Evolutionary conservation across 2,797 vertebrate species (phyloP).

Genomic region (Benthosema pterotum): DNA sequence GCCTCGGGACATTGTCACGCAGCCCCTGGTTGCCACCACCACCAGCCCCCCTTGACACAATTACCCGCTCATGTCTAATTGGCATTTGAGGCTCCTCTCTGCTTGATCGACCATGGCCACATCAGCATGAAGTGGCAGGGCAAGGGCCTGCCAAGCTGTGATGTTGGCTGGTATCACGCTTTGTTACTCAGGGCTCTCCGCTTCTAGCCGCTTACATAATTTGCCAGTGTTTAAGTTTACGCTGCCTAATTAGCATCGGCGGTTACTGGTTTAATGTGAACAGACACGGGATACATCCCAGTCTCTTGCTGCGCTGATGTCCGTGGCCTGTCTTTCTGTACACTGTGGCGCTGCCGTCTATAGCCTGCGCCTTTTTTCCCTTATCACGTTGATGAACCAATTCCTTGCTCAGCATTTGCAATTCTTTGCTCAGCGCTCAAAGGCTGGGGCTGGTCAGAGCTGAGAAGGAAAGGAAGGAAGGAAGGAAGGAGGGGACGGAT

Average conservation of each 20-base stretch:
- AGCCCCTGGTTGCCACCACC: slow-evolving; percentile 73
- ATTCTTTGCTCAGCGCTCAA: slow-evolving; percentile 38
- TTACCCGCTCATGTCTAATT: slow-evolving; percentile 86
- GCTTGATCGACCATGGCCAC: slow-evolving; percentile 82
- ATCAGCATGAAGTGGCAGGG: slow-evolving; percentile 84
- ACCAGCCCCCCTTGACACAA: slow-evolving; percentile 74
- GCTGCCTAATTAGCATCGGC: slow-evolving; percentile 84
- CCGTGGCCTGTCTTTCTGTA: slow-evolving; percentile 5
- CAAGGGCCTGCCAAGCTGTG: slow-evolving; percentile 79
- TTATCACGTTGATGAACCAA: slow-evolving; percentile 54
- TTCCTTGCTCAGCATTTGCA: slow-evolving; percentile 44
- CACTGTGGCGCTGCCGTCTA: slow-evolving; percentile 20
- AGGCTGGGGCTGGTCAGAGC: slow-evolving; percentile 24
- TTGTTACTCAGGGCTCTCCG: slow-evolving; percentile 67
- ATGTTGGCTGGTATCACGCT: slow-evolving; percentile 84
- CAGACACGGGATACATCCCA: slow-evolving; percentile 73
- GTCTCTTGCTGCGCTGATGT: slow-evolving; percentile 66
- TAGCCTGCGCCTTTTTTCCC: slow-evolving; percentile 19
- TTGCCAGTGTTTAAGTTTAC: slow-evolving; percentile 81
- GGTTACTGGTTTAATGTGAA: slow-evolving; percentile 78
- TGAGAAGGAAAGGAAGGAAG: slow-evolving; percentile 6
- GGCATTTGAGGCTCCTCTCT: slow-evolving; percentile 80
- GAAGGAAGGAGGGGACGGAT: slow-evolving; percentile 18
- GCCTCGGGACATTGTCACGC: slow-evolving; percentile 81
- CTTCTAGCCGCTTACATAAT: slow-evolving; percentile 81